Evolutionary conservation across 2,113 vertebrate genomes (phyloP).

Genomic region (Bubo blakistoni): DNA sequence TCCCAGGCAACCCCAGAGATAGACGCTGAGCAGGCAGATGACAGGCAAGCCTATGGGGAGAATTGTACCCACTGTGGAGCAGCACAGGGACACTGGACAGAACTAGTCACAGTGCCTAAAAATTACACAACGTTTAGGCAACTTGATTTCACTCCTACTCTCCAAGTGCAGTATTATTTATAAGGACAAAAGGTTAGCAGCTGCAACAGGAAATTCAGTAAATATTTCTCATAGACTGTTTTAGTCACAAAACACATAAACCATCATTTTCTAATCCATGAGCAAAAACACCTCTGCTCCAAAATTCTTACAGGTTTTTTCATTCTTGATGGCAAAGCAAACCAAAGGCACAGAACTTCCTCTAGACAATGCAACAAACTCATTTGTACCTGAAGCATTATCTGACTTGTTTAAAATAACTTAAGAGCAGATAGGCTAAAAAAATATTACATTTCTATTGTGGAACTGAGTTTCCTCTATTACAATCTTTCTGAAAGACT

Average conservation of each 20-base stretch:
- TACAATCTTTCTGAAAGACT: neutral
- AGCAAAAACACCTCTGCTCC: neutral
- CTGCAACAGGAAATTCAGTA: neutral
- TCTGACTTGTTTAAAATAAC: neutral
- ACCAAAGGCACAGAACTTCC: neutral
- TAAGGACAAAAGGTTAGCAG: neutral
- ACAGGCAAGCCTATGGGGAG: neutral
- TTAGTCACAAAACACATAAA: neutral
- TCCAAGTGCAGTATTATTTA: neutral
- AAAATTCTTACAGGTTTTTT: neutral
- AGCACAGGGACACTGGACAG: neutral
- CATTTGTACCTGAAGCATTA: neutral
- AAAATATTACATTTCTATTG: neutral
- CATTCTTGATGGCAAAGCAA: neutral
- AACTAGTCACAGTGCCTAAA: neutral
- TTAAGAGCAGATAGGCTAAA: neutral
- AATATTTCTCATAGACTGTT: neutral
- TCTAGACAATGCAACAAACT: neutral
- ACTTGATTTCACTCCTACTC: neutral
- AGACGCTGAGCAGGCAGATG: fast-evolving
- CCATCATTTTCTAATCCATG: neutral
- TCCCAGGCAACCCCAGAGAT: neutral
- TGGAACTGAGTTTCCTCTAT: neutral
- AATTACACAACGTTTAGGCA: neutral
- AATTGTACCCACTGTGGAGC: neutral